Evolutionary conservation across 2,797 vertebrate species (phyloP), one percentile per base, ranked within the genome.

Genomic region (Cichlasoma orientale): DNA sequence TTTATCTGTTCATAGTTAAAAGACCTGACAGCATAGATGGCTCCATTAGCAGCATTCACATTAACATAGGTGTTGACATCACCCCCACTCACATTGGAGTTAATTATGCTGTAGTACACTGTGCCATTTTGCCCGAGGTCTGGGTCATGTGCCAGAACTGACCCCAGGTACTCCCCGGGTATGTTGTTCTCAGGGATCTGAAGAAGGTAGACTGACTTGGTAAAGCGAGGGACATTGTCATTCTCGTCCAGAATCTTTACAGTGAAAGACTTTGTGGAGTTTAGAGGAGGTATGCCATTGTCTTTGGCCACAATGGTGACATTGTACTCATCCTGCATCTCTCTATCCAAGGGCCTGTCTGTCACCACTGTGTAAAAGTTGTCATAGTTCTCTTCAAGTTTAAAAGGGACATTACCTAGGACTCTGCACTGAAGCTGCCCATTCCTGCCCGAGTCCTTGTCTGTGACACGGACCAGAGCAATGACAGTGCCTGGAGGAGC

Each of bases 1-100:
- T 99, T 99, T 52, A 98, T 99, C 86, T 99, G 98, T 78, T 99
- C 98, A 0, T 99, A 99, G 93, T 99, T 99, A 84, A 99, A 99
- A 80, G 98, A 99, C 79, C 98, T 96, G 76, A 99, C 95, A 7
- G 98, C 98, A 0, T 99, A 99, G 74, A 99, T 98, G 88, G 98
- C 98, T 78, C 98, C 98, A 58, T 99, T 99, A 23, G 98, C 97
- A 27, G 98, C 98, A 79, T 99, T 99, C 53, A 99, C 98, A 0
- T 98, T 99, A 50, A 99, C 98, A 1, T 98, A 99, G 7, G 98
- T 99, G 92, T 98, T 98, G 80, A 99, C 97, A 83, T 99, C 98
- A 69, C 98, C 98, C 1, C 98, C 98, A 0, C 98, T 99, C 50
- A 99, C 97, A 0, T 98, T 97, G 3, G 98, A 98, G 0, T 98